Percentiles rank a stretch among this genome's conserved stretches.
These are phyloP conservation scores for Halesus radiatus DNA, from an alignment of 1,140 invertebrate genomes.

Conservation along the genomic window DNA sequence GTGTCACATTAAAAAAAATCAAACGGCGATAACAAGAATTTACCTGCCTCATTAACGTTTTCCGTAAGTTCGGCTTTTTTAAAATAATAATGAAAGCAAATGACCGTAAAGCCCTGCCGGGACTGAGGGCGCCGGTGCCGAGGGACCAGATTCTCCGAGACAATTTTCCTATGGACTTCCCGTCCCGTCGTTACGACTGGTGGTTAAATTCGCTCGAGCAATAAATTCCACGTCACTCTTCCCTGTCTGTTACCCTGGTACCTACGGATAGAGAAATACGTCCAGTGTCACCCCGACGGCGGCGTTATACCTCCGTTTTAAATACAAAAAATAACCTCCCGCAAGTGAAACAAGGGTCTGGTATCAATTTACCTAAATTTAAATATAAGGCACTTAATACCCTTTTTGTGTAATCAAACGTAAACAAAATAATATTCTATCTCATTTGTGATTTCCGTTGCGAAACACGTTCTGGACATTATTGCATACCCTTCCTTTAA, in stretches of 20 bases:
- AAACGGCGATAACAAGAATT: no score
- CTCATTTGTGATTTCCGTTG: no score
- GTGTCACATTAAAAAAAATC: no score
- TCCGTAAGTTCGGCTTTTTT: neutral
- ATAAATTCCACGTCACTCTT: slow-evolving; percentile 27
- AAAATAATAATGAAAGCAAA: slow-evolving; percentile 10
- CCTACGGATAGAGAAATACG: slow-evolving; percentile 9
- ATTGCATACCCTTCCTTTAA: no score
- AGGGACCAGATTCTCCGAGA: neutral
- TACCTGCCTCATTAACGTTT: no score
- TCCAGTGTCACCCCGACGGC: neutral
- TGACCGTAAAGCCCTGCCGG: slow-evolving; percentile 8
- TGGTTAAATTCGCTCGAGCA: slow-evolving; percentile 34
- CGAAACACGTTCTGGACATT: no score
- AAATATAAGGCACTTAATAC: no score
- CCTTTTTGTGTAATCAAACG: no score
- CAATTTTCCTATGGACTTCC: neutral
- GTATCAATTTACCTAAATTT: no score
- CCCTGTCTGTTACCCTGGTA: slow-evolving; percentile 1
- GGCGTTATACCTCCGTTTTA: neutral
- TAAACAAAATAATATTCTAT: no score
- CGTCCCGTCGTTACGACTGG: slow-evolving; percentile 27
- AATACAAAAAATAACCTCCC: no score
- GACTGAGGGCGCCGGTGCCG: neutral
- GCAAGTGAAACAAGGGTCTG: no score